Percentiles rank a stretch among this genome's conserved stretches.
Evolutionary conservation across 2,888 invertebrate species (phyloP).

Genomic region (Thereva nobilitata): DNA sequence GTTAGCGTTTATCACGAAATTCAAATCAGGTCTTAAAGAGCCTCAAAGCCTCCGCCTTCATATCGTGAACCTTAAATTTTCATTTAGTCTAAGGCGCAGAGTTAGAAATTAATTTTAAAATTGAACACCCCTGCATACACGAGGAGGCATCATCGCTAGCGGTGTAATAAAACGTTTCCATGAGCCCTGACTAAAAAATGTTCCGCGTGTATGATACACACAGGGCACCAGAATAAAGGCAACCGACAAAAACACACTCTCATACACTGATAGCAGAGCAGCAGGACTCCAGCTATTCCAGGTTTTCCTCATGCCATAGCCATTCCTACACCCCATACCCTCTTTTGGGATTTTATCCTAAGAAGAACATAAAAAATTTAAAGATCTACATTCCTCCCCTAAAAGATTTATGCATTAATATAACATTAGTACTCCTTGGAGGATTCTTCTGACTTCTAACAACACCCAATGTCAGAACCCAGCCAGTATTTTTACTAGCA

Average conservation of each 20-base stretch:
- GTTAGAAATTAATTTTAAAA: conserved; percentile 14
- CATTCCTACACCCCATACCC: neutral
- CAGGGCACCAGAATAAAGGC: too few relatives aligned
- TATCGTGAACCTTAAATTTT: conserved; percentile 9
- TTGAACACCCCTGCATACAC: conserved; percentile 7
- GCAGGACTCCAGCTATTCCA: conserved; percentile 14
- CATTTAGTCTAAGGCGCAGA: neutral
- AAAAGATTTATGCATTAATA: conserved; percentile 42
- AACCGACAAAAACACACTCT: too few relatives aligned
- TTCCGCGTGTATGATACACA: neutral
- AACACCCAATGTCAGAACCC: conserved; percentile 15
- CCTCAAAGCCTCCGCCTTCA: neutral
- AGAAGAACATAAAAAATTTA: conserved; percentile 38
- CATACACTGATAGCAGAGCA: conserved; percentile 1
- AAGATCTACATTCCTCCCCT: conserved; percentile 31
- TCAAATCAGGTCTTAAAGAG: too few relatives aligned
- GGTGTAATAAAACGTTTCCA: conserved; percentile 24
- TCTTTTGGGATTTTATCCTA: conserved; percentile 1
- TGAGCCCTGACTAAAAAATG: conserved; percentile 16
- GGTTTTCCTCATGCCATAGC: too few relatives aligned
- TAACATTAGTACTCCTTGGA: conserved; percentile 41
- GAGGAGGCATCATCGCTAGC: conserved; percentile 5
- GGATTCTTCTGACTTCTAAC: conserved; percentile 33
- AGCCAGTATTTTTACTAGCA: conserved; percentile 1
- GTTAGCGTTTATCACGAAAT: too few relatives aligned